Evolutionary conservation across 2,797 vertebrate genomes (phyloP).

Genomic region (Myiotriccus ornatus): DNA sequence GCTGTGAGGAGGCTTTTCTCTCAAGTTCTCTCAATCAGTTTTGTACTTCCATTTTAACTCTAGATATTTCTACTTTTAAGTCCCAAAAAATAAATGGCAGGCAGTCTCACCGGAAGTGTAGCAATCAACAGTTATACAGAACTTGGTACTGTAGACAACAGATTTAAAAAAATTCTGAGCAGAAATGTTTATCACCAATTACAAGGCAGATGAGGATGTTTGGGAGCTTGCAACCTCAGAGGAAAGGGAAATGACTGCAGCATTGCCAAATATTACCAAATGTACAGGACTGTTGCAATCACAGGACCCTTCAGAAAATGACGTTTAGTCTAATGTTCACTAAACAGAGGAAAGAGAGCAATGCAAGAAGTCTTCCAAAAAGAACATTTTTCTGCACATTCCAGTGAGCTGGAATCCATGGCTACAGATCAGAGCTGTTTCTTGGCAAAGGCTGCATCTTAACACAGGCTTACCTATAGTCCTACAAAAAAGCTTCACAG

Average conservation of each 20-base stretch:
- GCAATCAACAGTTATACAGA: not conserved
- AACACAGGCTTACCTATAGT: not conserved
- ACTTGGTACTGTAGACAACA: not conserved
- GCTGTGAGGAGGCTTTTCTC: not conserved
- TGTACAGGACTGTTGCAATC: not conserved
- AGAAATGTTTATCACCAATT: not conserved
- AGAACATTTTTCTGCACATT: not conserved
- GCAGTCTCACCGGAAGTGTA: not conserved
- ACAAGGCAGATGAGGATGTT: not conserved
- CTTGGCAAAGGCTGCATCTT: not conserved
- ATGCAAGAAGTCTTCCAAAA: not conserved
- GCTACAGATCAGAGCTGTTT: not conserved
- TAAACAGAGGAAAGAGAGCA: not conserved
- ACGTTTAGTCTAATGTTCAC: not conserved
- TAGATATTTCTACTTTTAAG: not conserved
- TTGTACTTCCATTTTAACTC: not conserved
- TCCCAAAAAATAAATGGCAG: not conserved
- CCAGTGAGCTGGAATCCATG: not conserved
- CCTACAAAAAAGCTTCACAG: not conserved
- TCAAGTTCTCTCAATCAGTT: not conserved
- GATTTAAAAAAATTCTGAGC: not conserved
- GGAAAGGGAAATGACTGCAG: conserved; percentile 1
- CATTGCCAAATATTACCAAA: not conserved
- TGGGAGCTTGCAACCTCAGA: not conserved
- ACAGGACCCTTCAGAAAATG: not conserved